Base-by-base conservation (phyloP, 2,113 vertebrate species). In the Tachycineta bicolor region DNA sequence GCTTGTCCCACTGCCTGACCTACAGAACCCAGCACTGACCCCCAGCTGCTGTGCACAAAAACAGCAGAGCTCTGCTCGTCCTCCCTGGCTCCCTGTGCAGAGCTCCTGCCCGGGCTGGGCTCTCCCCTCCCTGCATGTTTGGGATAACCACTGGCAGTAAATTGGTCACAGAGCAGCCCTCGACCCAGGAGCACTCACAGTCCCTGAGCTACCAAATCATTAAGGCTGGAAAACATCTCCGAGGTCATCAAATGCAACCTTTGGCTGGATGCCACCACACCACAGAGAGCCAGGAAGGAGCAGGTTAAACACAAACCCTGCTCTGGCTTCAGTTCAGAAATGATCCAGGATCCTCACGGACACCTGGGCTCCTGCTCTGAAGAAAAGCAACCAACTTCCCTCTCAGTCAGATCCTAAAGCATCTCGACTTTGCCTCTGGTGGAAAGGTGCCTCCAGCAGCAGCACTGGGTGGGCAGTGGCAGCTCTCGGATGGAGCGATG, bases 281-380 rank as follows among this genome's bases (percentile, higher is more conserved):
- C 55, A 33, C 2, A 0, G n/a, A 47, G 10, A 2, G 31, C 56
- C 71, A 70, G 31, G 25, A 76, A 39, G 34, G 26, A 76, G 33
- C 64, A 43, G 3, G 5, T 23, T 14, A 70, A 82, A 82, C 4
- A 0, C 41, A 43, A 78, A 39, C 34, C 18, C 56, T 58, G n/a
- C 83, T 85, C 64, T 24, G 37, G 67, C 18, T 49, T 47, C 50
- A 53, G 50, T 4, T 68, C 22, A 60, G 58, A 29, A 56, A n/a
- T 2, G 4, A 20, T 23, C 21, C 67, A 25, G 17, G 44, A 81
- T 52, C 44, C 47, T 50, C 47, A 37, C 0, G 0, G 58, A 31
- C 50, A 79, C 13, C 44, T 15, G 43, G 28, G 46, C 46, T 50
- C 49, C 8, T 4, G 1, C 22, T 63, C 49, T 31, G 41, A 52